Evolutionary conservation across 2,888 invertebrate species (phyloP), one percentile per base, ranked within the genome.

Genomic region (Temnothorax ravouxi): DNA sequence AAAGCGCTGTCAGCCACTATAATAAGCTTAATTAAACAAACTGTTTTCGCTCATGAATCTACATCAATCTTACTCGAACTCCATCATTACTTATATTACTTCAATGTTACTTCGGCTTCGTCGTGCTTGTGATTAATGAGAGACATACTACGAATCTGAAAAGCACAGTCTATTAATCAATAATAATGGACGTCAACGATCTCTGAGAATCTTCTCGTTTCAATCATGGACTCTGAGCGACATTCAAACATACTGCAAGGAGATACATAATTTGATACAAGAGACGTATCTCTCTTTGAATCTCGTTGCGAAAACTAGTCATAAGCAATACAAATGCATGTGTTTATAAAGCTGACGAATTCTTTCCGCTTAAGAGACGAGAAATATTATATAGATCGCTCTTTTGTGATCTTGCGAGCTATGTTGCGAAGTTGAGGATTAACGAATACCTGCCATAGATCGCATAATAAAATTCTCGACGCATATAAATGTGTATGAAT

Each of bases 131-230:
- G 72, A 80, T 80, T 80, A 80, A 80, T 72, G 72, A 50, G 13
- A 59, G 11, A 21, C 67, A 29, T 44, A 69, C 5, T 29, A 41
- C 15, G 29, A 29, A 54, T 44, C 56, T 69, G 11, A 77, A 29
- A 77, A 56, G n/a, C 54, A 11, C 34, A n/a, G 3, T 8, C 25
- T 59, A 72, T 72, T 80, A 80, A 80, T 80, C 79, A 80, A 72
- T 80, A 71, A 80, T 80, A 80, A 80, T 61, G 38, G 59, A 61
- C 72, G 72, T 80, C 79, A 72, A 71, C 77, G 13, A 67, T 34
- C 18, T 38, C 47, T 5, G 8, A n/a, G 38, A 34, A 71, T 61
- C 59, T 50, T 72, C 13, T 54, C 56, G 0, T 71, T 38, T 69
- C 56, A 52, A 79, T 56, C 71, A 21, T n/a, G 11, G 34, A 59